Percentiles rank a stretch among this genome's conserved stretches.
phyloP scores from a whole-genome alignment of 2,113 vertebrate species.

The Tapirus terrestris region DNA sequence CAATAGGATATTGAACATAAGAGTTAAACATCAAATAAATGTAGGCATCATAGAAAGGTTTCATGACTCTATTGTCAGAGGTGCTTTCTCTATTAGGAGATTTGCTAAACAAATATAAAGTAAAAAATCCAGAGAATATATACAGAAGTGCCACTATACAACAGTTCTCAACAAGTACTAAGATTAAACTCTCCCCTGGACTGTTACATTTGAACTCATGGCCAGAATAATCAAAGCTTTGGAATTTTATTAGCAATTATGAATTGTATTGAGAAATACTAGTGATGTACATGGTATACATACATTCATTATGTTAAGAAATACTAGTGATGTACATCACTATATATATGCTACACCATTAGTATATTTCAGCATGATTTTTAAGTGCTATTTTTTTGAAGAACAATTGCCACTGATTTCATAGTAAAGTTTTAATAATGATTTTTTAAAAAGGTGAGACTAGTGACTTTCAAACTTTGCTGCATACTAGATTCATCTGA shows the following conservation, averaged over 20 bases:
- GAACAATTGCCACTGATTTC: background rate
- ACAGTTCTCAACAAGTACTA: background rate
- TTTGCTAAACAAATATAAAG: slow-evolving; percentile 10
- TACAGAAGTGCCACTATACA: background rate
- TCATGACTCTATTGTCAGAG: background rate
- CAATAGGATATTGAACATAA: background rate
- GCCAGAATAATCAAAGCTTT: background rate
- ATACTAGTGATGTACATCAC: background rate
- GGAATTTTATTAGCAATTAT: background rate
- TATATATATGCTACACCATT: background rate
- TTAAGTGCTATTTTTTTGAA: slow-evolving; percentile 12
- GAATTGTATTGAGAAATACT: background rate
- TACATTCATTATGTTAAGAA: background rate
- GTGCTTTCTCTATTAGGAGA: background rate
- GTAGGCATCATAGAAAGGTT: background rate
- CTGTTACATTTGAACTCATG: background rate
- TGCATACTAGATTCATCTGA: background rate
- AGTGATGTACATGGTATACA: background rate
- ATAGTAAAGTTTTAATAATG: background rate
- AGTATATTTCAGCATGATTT: slow-evolving; percentile 26
- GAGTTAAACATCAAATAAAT: background rate
- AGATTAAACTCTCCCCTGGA: background rate
- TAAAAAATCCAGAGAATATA: background rate
- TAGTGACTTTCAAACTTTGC: background rate
- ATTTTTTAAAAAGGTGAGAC: background rate